These are phyloP conservation scores for Hyla sarda DNA, from an alignment of 2,113 vertebrate genomes.

Conservation along the genomic window DNA sequence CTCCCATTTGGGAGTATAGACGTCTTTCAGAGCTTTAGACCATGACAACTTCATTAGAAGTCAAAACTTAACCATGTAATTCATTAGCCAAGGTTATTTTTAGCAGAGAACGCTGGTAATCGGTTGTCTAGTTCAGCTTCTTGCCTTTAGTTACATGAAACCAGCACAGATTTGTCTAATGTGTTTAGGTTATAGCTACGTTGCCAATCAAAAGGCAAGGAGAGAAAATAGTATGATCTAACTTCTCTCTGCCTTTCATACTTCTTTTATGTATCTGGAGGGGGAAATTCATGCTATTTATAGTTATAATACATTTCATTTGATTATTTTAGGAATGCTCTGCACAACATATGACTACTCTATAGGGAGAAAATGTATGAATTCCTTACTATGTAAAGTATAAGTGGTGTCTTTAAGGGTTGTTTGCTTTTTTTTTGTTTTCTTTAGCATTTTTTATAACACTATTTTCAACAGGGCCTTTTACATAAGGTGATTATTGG, in stretches of 20 bases:
- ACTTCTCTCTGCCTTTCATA: not conserved
- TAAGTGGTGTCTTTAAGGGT: not conserved
- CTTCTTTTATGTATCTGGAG: not conserved
- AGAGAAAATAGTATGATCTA: constrained; percentile 41
- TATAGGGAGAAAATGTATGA: not conserved
- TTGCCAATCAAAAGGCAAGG: constrained; percentile 38
- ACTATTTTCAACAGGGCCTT: too few species aligned
- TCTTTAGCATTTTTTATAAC: too few species aligned
- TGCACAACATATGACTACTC: not conserved
- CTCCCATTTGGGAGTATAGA: constrained; percentile 35
- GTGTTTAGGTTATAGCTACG: constrained; percentile 53
- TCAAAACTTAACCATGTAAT: constrained; percentile 48
- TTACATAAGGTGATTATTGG: too few species aligned
- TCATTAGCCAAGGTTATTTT: constrained; percentile 56
- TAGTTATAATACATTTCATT: constrained; percentile 29
- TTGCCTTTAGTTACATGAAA: constrained; percentile 44
- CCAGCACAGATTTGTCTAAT: constrained; percentile 4
- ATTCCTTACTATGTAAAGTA: not conserved
- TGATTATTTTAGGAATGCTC: constrained; percentile 15
- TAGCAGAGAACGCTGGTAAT: constrained; percentile 32
- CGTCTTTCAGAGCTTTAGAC: constrained; percentile 43
- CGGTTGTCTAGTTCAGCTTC: constrained; percentile 22
- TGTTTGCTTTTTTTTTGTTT: not conserved
- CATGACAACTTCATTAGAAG: constrained; percentile 54
- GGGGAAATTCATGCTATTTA: constrained; percentile 5